Conservation (phyloP, 2,888 invertebrate genomes). For the Euplexia lucipara region DNA sequence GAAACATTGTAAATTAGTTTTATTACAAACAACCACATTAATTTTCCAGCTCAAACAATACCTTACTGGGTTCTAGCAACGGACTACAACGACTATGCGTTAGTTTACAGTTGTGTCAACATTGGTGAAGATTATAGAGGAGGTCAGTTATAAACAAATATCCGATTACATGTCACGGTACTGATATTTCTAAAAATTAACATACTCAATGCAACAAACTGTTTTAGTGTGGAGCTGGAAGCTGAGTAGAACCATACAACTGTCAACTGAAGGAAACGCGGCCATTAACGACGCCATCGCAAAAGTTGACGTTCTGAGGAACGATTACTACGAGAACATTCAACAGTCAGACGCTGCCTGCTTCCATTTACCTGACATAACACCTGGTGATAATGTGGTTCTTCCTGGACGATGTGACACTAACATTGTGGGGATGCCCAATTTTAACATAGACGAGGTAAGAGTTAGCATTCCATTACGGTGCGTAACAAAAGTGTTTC, state of each 20-base stretch:
- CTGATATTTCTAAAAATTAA: not conserved
- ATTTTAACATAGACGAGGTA: slow-evolving; percentile 66
- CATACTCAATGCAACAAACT: not conserved
- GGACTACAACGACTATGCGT: slow-evolving; percentile 91
- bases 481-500: not conserved
- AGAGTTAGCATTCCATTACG: slow-evolving; percentile 15
- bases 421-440: slow-evolving; percentile 69
- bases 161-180: too few species aligned
- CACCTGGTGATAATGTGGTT: slow-evolving; percentile 70
- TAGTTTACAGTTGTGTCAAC: slow-evolving; percentile 92
- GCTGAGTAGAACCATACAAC: slow-evolving; percentile 73
- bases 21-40: not conserved
- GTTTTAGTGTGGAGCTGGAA: slow-evolving; percentile 76
- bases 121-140: slow-evolving; percentile 63
- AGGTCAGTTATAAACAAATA: slow-evolving; percentile 64
- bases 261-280: slow-evolving; percentile 62
- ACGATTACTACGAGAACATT: slow-evolving; percentile 73
- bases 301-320: slow-evolving; percentile 69
- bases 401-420: slow-evolving; percentile 77
- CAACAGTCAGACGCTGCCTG: slow-evolving; percentile 75
- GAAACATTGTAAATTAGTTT: too few species aligned
- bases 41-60: slow-evolving; percentile 68
- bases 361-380: slow-evolving; percentile 77
- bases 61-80: slow-evolving; percentile 84
- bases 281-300: slow-evolving; percentile 72